Evolutionary conservation across 2,113 vertebrate species (phyloP), one percentile per base, ranked within the genome.

Genomic region (Sapajus apella): DNA sequence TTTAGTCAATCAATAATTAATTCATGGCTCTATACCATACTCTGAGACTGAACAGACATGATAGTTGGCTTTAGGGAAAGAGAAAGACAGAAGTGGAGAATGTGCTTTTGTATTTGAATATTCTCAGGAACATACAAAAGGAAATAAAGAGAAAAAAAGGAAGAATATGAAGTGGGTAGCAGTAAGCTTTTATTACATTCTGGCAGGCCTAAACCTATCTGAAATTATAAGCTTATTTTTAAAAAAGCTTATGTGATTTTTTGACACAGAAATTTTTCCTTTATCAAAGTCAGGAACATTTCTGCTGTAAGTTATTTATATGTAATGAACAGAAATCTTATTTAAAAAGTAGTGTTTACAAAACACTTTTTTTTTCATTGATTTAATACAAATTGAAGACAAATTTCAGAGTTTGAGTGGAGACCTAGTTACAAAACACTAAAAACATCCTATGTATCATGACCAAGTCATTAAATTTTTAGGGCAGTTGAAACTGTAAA

Each of bases 1-100:
- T 45, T 87, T 72, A 90, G 66, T 72, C 82, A 77, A 90, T 72
- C 80, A 90, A 82, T 90, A 92, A 92, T 89, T 56, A 96, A 80
- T 85, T 85, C 47, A 37, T 50, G 47, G n/a, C 23, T 85, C 45
- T 83, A 43, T 56, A 90, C 66, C 47, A 87, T 75, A 95, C 61
- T 90, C 61, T 64, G 61, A 76, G 10, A 94, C 55, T 37, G 40
- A 55, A 87, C 0, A 86, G 66, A 75, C 40, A 64, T 96, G 37
- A 80, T 40, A 68, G n/a, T 81, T 85, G 92, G 85, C 56, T 72
- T 91, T 79, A 72, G 70, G 17, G 4, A 64, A 30, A 75, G 5
- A 91, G 61, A 86, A 79, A 83, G 56, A 81, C 5, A 82, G 50
- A 72, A 47, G 27, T 14, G 25, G 21, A 35, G 61, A 66, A 30